These are phyloP conservation scores for Polypterus bichir DNA, from an alignment of 2,113 vertebrate species.

Conservation along the genomic window DNA sequence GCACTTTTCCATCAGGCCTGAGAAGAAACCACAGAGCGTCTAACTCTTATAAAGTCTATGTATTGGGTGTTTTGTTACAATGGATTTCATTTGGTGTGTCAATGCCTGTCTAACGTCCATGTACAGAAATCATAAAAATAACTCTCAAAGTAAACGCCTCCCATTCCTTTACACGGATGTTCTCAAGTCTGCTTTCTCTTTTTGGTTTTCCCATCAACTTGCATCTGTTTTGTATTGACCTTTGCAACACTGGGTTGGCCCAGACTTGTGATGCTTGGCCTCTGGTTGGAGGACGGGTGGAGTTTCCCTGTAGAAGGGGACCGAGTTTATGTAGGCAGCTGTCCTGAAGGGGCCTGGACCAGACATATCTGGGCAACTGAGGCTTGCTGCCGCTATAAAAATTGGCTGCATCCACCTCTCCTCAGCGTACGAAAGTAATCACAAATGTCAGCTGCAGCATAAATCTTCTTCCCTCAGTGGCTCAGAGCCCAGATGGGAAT, in stretches of 20 bases:
- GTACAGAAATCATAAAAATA: no score
- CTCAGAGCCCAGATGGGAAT: slow-evolving; percentile 36
- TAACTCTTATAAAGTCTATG: no score
- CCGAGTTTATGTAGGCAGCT: slow-evolving; percentile 7
- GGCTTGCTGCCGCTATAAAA: slow-evolving; percentile 24
- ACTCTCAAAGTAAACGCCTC: no score
- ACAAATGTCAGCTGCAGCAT: slow-evolving; percentile 42
- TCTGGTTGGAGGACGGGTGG: slow-evolving; percentile 6
- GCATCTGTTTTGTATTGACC: slow-evolving; percentile 26
- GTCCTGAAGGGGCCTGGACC: slow-evolving; percentile 5
- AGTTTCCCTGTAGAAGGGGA: slow-evolving; percentile 18
- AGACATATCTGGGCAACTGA: slow-evolving; percentile 8
- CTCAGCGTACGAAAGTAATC: slow-evolving; percentile 44
- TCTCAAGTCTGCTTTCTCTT: slow-evolving; percentile 4
- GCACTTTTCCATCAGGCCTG: no score
- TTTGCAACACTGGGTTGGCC: slow-evolving; percentile 12
- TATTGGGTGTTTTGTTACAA: no score
- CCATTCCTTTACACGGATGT: slow-evolving; percentile 22
- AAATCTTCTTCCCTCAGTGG: slow-evolving; percentile 40
- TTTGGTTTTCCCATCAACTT: slow-evolving; percentile 39
- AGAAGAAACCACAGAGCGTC: no score
- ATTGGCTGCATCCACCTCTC: slow-evolving; percentile 38
- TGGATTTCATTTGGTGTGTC: no score
- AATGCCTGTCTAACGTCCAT: no score
- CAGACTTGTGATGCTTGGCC: slow-evolving; percentile 6